Base-by-base conservation (phyloP, 2,113 vertebrate species). In the Hucho hucho region DNA sequence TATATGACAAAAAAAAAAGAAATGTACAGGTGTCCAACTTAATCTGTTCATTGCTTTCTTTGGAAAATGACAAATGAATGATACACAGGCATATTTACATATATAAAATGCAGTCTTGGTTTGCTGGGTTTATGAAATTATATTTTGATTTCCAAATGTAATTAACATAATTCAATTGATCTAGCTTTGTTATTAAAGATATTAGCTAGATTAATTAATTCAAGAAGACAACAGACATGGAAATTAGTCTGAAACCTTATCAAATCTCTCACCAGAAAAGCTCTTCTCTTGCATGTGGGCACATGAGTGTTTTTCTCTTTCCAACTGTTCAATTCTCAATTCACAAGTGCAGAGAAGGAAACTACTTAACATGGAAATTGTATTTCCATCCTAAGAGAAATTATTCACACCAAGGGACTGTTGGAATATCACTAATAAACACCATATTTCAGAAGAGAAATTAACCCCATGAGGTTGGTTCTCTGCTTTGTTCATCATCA, bases 321-420 rank as follows among this genome's bases (percentile, higher is more conserved):
- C 59, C 72, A 28, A 75, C 56, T 20, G n/a, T 71, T 53, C 49
- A 53, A 53, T 53, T 53, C 49, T 16, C 49, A 53, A 18, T 53
- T 59, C 43, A 82, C 79, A 79, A 83, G 64, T 64, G 70, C 68
- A 65, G 65, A 28, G 84, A 61, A 80, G 74, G 26, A 81, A 87
- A 81, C 80, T 82, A 87, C 88, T 90, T 88, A 87, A 87, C 86
- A 90, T 90, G 86, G 84, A 90, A 91, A 90, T 88, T 86, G 84
- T 81, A 66, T 85, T 88, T 89, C 87, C 81, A 80, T 88, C 84
- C 86, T 79, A 78, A 77, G 47, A 74, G 63, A 53, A 68, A 69
- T 70, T 53, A 84, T 81, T 75, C 75, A 70, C 80, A 74, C 69
- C 2, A 25, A 75, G 66, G 49, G 78, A 80, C 73, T 80, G 70